These are phyloP conservation scores for Tetragonula carbonaria DNA, from an alignment of 2,888 invertebrate species.

Conservation along the genomic window DNA sequence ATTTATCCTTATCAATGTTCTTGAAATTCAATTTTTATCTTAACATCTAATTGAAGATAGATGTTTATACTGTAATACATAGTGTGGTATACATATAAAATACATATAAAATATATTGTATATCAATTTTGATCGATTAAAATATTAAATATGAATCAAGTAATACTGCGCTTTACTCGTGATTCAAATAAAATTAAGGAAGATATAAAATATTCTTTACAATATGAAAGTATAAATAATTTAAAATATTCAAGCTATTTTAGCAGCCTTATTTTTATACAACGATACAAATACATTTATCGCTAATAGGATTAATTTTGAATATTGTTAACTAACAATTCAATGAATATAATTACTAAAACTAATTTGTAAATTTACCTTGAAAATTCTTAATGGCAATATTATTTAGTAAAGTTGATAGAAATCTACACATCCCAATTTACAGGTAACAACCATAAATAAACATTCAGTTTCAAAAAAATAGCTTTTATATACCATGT, in stretches of 20 bases:
- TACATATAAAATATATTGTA: not conserved
- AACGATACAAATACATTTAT: not conserved
- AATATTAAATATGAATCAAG: not conserved
- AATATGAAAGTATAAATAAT: not conserved
- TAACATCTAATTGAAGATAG: not conserved
- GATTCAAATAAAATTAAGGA: not conserved
- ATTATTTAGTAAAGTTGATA: slow-evolving; percentile 11
- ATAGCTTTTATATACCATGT: slow-evolving; percentile 9
- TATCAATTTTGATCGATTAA: not conserved
- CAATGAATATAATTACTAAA: not conserved
- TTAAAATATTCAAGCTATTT: not conserved
- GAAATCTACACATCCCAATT: slow-evolving; percentile 3
- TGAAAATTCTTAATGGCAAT: not conserved
- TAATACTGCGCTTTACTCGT: not conserved
- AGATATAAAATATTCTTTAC: not conserved
- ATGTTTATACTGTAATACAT: not conserved
- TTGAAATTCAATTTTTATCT: too few species aligned
- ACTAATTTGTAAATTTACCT: not conserved
- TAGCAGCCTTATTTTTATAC: not conserved
- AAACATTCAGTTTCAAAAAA: not conserved
- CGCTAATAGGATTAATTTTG: not conserved
- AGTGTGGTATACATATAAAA: not conserved
- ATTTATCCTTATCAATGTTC: too few species aligned
- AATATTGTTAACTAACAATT: not conserved
- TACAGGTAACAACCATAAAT: not conserved